Evolutionary conservation across 2,888 invertebrate species (phyloP).

Genomic region (Leucophenga maculata): DNA sequence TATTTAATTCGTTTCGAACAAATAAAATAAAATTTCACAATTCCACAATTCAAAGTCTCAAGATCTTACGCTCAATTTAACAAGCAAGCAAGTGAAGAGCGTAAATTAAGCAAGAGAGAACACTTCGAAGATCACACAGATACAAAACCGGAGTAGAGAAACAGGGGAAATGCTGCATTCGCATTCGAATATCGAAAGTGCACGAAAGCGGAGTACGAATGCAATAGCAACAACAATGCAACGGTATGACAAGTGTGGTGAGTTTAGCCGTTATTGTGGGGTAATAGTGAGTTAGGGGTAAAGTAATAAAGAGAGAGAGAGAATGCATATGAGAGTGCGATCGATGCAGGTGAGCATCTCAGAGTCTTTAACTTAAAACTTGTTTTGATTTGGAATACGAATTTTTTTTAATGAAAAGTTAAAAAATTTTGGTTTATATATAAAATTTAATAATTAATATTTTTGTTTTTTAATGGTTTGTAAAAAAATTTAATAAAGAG

Average conservation of each 20-base stretch:
- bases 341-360: not conserved
- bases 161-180: slow-evolving; percentile 23
- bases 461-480: too few species aligned
- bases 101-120: not conserved
- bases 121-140: not conserved
- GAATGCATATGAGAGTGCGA: not conserved
- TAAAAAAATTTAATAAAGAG: too few species aligned
- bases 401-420: too few species aligned
- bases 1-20: slow-evolving; percentile 5
- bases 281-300: not conserved
- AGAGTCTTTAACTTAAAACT: not conserved
- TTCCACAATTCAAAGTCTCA: not conserved
- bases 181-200: slow-evolving; percentile 13
- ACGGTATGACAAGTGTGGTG: not conserved
- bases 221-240: not conserved
- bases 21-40: not conserved
- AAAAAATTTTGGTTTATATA: too few species aligned
- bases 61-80: not conserved
- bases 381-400: not conserved
- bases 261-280: not conserved
- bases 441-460: too few species aligned
- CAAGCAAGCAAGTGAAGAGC: not conserved
- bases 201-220: slow-evolving; percentile 12
- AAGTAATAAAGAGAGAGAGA: not conserved
- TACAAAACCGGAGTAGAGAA: not conserved